Percentiles rank a stretch among this genome's conserved stretches.
These are phyloP conservation scores for Cercocebus atys DNA, from an alignment of 2,113 vertebrate species.

Conservation along the genomic window DNA sequence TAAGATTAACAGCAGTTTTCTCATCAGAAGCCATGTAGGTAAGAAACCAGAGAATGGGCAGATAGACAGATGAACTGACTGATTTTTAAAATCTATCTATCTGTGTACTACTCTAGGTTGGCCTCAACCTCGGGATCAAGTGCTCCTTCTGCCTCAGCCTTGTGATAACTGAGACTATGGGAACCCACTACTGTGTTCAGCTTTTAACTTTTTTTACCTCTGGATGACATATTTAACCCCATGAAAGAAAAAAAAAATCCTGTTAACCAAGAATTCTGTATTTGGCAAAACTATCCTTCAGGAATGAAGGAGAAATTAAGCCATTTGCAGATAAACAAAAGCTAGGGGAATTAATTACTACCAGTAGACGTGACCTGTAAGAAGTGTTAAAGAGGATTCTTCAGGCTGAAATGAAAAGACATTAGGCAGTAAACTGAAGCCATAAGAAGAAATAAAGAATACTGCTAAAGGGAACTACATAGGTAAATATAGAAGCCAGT, in stretches of 20 bases:
- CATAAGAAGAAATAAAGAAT: not conserved
- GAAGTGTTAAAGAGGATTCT: not conserved
- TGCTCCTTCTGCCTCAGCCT: not conserved
- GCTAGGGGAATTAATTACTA: not conserved
- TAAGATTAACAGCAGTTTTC: not conserved
- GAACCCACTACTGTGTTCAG: not conserved
- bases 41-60: not conserved
- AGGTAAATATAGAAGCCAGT: not conserved
- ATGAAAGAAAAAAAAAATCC: not conserved
- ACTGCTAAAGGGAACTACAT: not conserved
- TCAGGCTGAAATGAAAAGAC: not conserved
- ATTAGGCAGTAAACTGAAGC: not conserved
- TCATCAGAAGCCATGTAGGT: not conserved
- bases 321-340: not conserved
- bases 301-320: not conserved
- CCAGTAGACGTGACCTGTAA: not conserved
- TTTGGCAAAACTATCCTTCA: not conserved
- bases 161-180: not conserved
- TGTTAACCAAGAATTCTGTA: no score
- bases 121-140: no score
- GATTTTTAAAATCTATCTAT: no score
- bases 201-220: not conserved
- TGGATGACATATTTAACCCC: not conserved
- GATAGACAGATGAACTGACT: not conserved
- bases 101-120: no score